These are phyloP conservation scores for Tipula vernalis DNA, from an alignment of 2,888 invertebrate genomes.

Conservation along the genomic window DNA sequence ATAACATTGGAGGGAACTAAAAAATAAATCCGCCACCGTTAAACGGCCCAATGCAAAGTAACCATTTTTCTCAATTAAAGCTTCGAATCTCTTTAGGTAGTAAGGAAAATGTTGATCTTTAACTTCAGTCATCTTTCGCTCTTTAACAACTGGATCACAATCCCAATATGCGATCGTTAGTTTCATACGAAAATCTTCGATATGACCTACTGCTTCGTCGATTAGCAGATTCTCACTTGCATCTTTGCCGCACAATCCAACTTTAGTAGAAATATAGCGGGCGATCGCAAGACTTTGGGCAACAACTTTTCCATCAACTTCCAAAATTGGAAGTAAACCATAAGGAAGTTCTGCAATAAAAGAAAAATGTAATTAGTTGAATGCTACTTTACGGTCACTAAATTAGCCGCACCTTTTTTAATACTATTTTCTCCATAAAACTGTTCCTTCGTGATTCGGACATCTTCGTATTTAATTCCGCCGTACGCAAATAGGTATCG, in stretches of 20 bases:
- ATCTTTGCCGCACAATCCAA: not conserved
- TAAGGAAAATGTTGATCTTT: not conserved
- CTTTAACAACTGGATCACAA: not conserved
- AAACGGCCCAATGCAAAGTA: not conserved
- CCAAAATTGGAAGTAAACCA: not conserved
- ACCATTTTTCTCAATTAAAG: not conserved
- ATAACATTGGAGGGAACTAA: not conserved
- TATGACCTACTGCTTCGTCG: not conserved
- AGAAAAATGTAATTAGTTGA: not conserved
- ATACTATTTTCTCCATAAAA: not conserved
- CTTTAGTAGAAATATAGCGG: not conserved
- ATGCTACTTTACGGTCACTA: not conserved
- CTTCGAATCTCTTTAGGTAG: not conserved
- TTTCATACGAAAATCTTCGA: not conserved
- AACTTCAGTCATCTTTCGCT: not conserved
- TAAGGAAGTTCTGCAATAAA: not conserved
- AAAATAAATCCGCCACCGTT: not conserved
- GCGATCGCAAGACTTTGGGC: not conserved
- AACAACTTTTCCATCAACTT: not conserved
- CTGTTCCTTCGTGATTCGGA: constrained; percentile 38
- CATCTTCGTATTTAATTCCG: constrained; percentile 47
- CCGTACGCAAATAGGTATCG: constrained; percentile 49
- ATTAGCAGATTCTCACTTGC: not conserved
- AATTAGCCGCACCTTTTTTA: not conserved
- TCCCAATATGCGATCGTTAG: not conserved